Conservation (phyloP, 23 tunicate genomes). For the Styela plicata region DNA sequence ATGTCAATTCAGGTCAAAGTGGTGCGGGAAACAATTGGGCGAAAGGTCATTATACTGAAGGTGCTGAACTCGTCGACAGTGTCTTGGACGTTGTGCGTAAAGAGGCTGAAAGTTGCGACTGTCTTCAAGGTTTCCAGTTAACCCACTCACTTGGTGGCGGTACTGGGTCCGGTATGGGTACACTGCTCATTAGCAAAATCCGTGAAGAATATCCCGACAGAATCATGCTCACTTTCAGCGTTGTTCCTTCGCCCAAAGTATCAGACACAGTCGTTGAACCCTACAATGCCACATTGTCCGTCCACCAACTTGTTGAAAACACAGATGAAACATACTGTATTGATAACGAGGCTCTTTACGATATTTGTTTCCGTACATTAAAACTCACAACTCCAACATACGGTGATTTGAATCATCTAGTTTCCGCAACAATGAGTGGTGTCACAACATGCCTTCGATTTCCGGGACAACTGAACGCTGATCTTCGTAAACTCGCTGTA, state of each 20-base stretch:
- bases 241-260: constrained; percentile 88
- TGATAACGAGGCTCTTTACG: constrained; percentile 85
- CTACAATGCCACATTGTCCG: constrained; percentile 89
- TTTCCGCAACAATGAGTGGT: constrained; percentile 88
- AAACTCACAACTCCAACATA: constrained; percentile 93
- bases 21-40: constrained; percentile 99
- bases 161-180: constrained; percentile 99
- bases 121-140: constrained; percentile 88
- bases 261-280: constrained; percentile 94
- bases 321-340: constrained; percentile 93
- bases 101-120: constrained; percentile 91
- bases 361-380: constrained; percentile 84
- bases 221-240: constrained; percentile 92
- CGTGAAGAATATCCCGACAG: constrained; percentile 94
- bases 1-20: constrained; percentile 59
- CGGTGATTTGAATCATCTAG: constrained; percentile 95
- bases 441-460: constrained; percentile 89
- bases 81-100: constrained; percentile 85
- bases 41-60: constrained; percentile 99
- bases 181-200: constrained; percentile 78
- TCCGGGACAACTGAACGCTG: constrained; percentile 87
- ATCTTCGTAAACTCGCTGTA: constrained; percentile 91
- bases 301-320: constrained; percentile 94
- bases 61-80: constrained; percentile 89
- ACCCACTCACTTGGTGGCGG: constrained; percentile 99